Evolutionary conservation across 1,140 invertebrate species (phyloP), one percentile per base, ranked within the genome.

Genomic region (Caenorhabditis inopinata): DNA sequence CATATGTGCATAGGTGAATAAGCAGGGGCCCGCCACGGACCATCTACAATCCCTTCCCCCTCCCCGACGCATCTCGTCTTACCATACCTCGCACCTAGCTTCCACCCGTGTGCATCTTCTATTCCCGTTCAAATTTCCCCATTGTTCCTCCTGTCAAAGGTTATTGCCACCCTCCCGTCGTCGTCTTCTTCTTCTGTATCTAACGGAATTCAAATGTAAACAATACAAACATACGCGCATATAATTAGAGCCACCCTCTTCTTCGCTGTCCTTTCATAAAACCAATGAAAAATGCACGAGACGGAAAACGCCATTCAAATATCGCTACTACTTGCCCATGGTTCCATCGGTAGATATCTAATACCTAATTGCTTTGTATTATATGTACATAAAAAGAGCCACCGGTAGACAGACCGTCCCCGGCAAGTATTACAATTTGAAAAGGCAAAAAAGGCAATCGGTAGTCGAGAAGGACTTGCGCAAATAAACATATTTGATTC

Each of bases 111-210:
- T 68, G 58, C 58, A 68, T 68, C 58, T 29, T 68, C 25, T 29
- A 4, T 16, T 12, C 29, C 53, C 29, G 58, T 68, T 68, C 32
- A 38, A 68, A 68, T 68, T 14, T 42, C 9, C 23, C 58, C 23
- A 68, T 68, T 68, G 58, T 68, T 25, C n/a, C 58, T 21, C 27
- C 27, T 32, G 58, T 68, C 58, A 68, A 68, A 68, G 58, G 58
- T 68, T 68, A 68, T 68, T 68, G 58, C 58, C 58, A 68, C 58
- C 58, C 58, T 62, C 53, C 14, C 58, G 29, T 68, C n/a, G n/a
- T 38, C n/a, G n/a, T n/a, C n/a, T n/a, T n/a, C n/a, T n/a, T n/a
- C n/a, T n/a, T n/a, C n/a, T n/a, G n/a, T n/a, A n/a, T 58, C 58
- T 68, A 38, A 68, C 58, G 58, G 58, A 68, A 68, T 68, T 68